A percentile compares a stretch with the other conserved stretches of the same genome.
Evolutionary conservation across 2,797 vertebrate species (phyloP).

Genomic region (Cryptoblepharus egeriae): DNA sequence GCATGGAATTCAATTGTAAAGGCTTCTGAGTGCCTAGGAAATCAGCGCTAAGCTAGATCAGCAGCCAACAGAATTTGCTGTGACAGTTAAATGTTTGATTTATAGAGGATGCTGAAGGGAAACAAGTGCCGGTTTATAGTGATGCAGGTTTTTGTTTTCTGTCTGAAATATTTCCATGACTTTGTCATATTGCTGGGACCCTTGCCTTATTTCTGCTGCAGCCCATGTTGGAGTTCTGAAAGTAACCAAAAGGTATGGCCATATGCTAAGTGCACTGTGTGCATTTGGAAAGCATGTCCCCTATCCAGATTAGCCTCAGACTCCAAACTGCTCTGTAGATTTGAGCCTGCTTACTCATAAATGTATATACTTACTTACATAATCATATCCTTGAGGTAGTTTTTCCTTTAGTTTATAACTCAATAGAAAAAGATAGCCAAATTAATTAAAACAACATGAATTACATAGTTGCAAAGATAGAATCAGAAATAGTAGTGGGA

Average conservation of each 20-base stretch:
- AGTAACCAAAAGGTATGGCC: background rate
- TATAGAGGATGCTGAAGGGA: background rate
- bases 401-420: background rate
- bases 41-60: background rate
- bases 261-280: background rate
- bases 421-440: background rate
- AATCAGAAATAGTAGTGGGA: background rate
- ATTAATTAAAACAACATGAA: background rate
- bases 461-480: background rate
- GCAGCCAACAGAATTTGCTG: background rate
- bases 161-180: background rate
- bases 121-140: background rate
- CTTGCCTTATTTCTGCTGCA: background rate
- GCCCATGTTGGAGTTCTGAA: background rate
- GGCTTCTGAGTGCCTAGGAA: background rate
- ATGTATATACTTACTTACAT: background rate
- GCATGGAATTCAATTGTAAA: constrained; percentile 6
- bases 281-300: background rate
- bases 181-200: background rate
- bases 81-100: constrained; percentile 15
- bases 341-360: too few relatives aligned
- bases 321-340: background rate
- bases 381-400: background rate
- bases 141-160: background rate
- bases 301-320: background rate